Evolutionary conservation across 1,140 invertebrate genomes (phyloP).

Genomic region (Lordiphosa collinella): DNA sequence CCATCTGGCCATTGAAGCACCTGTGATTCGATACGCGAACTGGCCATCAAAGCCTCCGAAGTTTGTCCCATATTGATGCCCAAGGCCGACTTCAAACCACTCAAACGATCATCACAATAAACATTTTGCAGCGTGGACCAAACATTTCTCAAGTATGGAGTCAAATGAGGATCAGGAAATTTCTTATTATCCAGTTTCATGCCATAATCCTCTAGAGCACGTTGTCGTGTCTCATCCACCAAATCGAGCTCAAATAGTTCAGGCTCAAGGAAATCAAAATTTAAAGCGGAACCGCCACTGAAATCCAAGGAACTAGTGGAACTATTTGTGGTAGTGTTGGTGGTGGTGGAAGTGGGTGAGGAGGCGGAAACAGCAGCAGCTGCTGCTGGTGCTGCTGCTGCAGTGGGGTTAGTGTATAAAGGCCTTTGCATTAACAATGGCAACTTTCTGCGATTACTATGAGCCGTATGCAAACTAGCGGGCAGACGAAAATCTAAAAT

Average conservation of each 20-base stretch:
- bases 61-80: slow-evolving; percentile 82
- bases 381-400: slow-evolving; percentile 1
- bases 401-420: slow-evolving; percentile 5
- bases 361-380: not conserved
- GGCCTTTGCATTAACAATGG: slow-evolving; percentile 66
- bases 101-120: slow-evolving; percentile 56
- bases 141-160: slow-evolving; percentile 59
- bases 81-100: slow-evolving; percentile 79
- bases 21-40: slow-evolving; percentile 64
- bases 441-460: slow-evolving; percentile 69
- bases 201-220: slow-evolving; percentile 66
- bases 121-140: slow-evolving; percentile 64
- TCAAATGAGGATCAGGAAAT: slow-evolving; percentile 46
- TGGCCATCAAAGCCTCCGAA: slow-evolving; percentile 63
- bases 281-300: slow-evolving; percentile 38
- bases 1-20: slow-evolving; percentile 72
- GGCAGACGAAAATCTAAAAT: slow-evolving; percentile 69
- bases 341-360: slow-evolving; percentile 22
- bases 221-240: slow-evolving; percentile 62
- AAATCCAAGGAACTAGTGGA: slow-evolving; percentile 37
- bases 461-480: slow-evolving; percentile 57
- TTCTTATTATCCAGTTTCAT: slow-evolving; percentile 50
- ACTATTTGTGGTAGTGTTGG: slow-evolving; percentile 44
- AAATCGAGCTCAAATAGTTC: slow-evolving; percentile 63
- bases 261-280: slow-evolving; percentile 54